Base-by-base conservation (phyloP, 2,888 invertebrate species). In the Cataglyphis altisquamis region DNA sequence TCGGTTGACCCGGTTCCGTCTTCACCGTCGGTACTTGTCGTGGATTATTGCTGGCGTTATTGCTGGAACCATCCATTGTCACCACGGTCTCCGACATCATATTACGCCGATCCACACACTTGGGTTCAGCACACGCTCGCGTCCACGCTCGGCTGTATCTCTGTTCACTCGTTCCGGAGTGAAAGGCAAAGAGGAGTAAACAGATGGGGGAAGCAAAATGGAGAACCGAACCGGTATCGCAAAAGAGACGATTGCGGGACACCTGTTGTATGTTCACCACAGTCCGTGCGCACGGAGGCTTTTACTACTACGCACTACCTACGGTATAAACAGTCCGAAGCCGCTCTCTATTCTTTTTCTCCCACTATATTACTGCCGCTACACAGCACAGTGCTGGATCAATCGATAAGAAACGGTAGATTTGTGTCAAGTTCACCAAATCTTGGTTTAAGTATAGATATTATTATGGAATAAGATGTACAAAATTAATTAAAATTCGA, bases 1-100 rank as follows among this genome's bases (percentile, higher is more conserved):
- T 94, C 82, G 96, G 95, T 88, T 96, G 96, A 91, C 96, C 96
- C 87, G 95, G 93, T 92, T 95, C 94, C 67, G 93, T 94, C 91
- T 95, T 95, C 88, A 95, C 95, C 87, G 94, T 95, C 68, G 94
- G 93, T 82, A 91, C 91, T 86, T 95, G 94, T 88, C 88, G 94
- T 84, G 87, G 94, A 91, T 91, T 94, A 92, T 89, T 95, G 82
- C 94, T 94, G 84, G 95, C 94, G 88, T 95, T 95, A 89, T 94
- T 95, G 92, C 94, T 94, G 95, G 97, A 95, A 95, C 97, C 95
- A 94, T 97, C 97, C 95, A 97, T 97, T 92, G 97, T 97, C 92
- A 97, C 97, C 96, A 97, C 97, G 93, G 97, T 97, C 96, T 97
- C 97, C 94, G 97, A 97, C 97, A 97, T 97, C 97, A 97, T 97